phyloP scores from a whole-genome alignment of 2,113 vertebrate species.

The Stigmatopora nigra region DNA sequence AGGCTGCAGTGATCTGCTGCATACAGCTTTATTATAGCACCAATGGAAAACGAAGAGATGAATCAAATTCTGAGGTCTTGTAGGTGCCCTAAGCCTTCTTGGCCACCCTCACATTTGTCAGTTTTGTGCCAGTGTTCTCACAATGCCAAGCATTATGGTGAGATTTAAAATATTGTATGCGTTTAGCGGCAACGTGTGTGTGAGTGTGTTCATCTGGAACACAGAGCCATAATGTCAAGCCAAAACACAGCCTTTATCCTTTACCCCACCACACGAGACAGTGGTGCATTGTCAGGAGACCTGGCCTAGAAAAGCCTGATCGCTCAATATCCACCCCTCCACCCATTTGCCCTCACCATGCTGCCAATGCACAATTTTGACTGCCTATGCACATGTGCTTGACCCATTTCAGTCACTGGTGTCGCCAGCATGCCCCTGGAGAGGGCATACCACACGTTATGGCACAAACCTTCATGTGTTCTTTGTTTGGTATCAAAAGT shows the following conservation, averaged over 20 bases:
- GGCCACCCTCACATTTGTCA: conserved; percentile 7
- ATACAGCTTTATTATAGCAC: conserved; percentile 55
- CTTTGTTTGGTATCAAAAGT: conserved; percentile 22
- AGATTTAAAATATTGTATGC: conserved; percentile 11
- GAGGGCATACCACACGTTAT: conserved; percentile 48
- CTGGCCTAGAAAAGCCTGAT: conserved; percentile 76
- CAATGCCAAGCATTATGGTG: neutral
- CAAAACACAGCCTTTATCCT: conserved; percentile 63
- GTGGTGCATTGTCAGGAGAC: conserved; percentile 70
- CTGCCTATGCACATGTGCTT: conserved; percentile 33
- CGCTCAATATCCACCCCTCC: conserved; percentile 65
- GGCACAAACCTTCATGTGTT: conserved; percentile 42
- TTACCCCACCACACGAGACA: conserved; percentile 60
- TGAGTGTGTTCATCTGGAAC: conserved; percentile 12
- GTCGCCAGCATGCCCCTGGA: conserved; percentile 58
- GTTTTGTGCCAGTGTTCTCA: conserved; percentile 8
- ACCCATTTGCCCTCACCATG: conserved; percentile 64
- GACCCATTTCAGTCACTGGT: conserved; percentile 64
- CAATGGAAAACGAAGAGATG: conserved; percentile 23
- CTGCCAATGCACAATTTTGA: conserved; percentile 66
- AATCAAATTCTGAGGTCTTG: conserved; percentile 34
- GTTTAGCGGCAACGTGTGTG: conserved; percentile 1
- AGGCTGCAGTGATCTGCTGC: conserved; percentile 60
- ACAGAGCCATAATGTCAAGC: conserved; percentile 51
- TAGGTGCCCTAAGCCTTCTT: conserved; percentile 24